Percentiles rank a stretch among this genome's conserved stretches.
Evolutionary conservation across 1,140 invertebrate species (phyloP).

Genomic region (Drosophila tropicalis): DNA sequence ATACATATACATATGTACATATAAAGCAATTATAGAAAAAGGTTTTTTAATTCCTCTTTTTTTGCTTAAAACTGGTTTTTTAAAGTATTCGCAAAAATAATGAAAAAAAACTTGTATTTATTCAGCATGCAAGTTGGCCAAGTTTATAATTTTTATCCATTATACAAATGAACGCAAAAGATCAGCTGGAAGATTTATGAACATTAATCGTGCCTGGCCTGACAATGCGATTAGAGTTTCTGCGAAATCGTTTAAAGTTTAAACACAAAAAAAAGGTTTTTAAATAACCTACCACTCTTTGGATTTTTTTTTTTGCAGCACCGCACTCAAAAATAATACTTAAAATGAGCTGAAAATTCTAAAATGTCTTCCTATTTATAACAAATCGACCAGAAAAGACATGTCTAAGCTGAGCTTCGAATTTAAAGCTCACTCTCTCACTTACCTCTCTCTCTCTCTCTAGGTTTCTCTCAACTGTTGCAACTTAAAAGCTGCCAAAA

Average conservation of each 20-base stretch:
- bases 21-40: background rate
- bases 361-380: constrained; percentile 64
- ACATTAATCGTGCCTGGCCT: constrained; percentile 1
- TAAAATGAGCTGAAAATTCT: constrained; percentile 78
- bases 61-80: constrained; percentile 47
- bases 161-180: constrained; percentile 22
- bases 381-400: constrained; percentile 37
- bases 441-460: background rate
- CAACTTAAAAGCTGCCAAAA: constrained; percentile 1
- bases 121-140: constrained; percentile 19
- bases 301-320: constrained; percentile 25
- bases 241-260: background rate
- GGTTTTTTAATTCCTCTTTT: background rate
- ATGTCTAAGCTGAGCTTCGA: constrained; percentile 42
- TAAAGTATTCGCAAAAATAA: constrained; percentile 39
- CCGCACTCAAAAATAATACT: constrained; percentile 60
- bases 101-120: constrained; percentile 30
- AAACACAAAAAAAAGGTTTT: background rate
- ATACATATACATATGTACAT: too few species aligned
- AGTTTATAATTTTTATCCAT: constrained; percentile 18
- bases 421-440: background rate
- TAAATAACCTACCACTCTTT: constrained; percentile 48
- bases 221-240: background rate
- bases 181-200: constrained; percentile 10
- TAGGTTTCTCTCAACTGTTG: background rate